A percentile compares a stretch with the other conserved stretches of the same genome.
Evolutionary conservation across 2,797 vertebrate genomes (phyloP).

Genomic region (Eulemur albifrons): DNA sequence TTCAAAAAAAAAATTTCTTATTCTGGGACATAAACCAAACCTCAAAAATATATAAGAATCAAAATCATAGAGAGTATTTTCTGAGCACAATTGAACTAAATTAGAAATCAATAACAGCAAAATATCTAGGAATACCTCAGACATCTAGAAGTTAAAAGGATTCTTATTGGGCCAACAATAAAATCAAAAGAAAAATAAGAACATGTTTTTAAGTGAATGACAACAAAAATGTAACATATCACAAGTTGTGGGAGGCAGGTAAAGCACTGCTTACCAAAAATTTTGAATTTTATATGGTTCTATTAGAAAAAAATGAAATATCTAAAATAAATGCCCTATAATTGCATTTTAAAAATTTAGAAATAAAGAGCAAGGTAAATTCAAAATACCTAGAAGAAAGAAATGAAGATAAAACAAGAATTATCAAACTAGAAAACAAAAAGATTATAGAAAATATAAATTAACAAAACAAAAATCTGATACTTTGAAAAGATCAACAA

Average conservation of each 20-base stretch:
- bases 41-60: not conserved
- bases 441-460: not conserved
- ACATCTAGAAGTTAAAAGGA: not conserved
- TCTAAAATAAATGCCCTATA: not conserved
- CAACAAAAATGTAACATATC: not conserved
- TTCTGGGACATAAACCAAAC: not conserved
- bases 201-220: not conserved
- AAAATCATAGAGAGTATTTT: not conserved
- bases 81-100: not conserved
- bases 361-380: not conserved
- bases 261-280: not conserved
- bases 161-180: not conserved
- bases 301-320: not conserved
- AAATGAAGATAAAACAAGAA: not conserved
- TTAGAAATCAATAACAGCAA: not conserved
- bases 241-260: not conserved
- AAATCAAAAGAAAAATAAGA: not conserved
- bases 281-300: not conserved
- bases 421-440: not conserved
- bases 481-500: not conserved
- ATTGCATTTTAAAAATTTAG: not conserved
- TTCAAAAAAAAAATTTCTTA: not conserved
- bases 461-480: not conserved
- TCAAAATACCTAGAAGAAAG: not conserved
- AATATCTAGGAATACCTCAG: not conserved